These are phyloP conservation scores for Blera fallax DNA, from an alignment of 2,888 invertebrate genomes.

Conservation along the genomic window DNA sequence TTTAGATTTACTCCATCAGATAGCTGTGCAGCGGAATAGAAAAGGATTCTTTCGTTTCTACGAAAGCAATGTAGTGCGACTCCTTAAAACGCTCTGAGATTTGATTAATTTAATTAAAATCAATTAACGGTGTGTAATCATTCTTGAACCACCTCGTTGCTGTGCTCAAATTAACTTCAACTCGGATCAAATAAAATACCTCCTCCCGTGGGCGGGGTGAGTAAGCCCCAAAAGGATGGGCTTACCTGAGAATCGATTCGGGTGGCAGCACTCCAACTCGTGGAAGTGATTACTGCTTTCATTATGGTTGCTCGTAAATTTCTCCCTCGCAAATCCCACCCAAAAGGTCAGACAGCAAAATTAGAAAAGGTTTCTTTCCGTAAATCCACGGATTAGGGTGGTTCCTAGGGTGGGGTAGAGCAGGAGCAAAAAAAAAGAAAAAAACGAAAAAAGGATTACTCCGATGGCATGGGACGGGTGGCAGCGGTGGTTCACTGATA, in stretches of 20 bases:
- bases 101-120: conserved; percentile 61
- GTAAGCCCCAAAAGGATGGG: not conserved
- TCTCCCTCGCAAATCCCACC: conserved; percentile 11
- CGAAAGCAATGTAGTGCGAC: not conserved
- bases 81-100: not conserved
- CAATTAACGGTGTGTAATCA: conserved; percentile 49
- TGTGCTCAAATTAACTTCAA: conserved; percentile 39
- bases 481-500: conserved; percentile 18
- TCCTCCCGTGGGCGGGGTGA: not conserved
- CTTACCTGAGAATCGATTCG: conserved; percentile 31
- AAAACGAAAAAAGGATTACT: conserved; percentile 13
- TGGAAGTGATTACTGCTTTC: conserved; percentile 57
- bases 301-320: conserved; percentile 36
- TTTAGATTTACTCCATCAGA: conserved; percentile 37
- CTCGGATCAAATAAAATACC: conserved; percentile 1
- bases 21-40: not conserved
- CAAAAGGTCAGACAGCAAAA: conserved; percentile 54
- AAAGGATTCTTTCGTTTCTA: not conserved
- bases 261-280: conserved; percentile 16
- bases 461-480: not conserved
- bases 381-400: conserved; percentile 12
- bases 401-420: not conserved
- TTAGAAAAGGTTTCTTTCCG: conserved; percentile 16
- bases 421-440: not conserved
- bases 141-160: not conserved